Conservation (phyloP, 2,888 invertebrate genomes). For the Drosophila suboccidentalis region DNA sequence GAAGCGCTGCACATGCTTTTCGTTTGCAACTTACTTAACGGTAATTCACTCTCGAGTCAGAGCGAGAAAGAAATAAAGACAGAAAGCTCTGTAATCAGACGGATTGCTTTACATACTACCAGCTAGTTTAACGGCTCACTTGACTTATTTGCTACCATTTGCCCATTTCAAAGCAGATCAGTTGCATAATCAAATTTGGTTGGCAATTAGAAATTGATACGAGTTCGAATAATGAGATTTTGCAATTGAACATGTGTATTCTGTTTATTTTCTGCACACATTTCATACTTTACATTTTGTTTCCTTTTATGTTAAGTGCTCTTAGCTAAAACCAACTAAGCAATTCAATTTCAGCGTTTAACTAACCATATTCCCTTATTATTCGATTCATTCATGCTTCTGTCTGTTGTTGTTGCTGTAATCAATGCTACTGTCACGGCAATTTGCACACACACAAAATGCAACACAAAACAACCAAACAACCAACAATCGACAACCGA, state of each 20-base stretch:
- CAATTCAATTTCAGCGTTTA: conserved; percentile 74
- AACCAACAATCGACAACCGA: conserved; percentile 52
- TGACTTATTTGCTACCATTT: conserved; percentile 57
- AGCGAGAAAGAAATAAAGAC: background rate
- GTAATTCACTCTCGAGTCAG: conserved; percentile 61
- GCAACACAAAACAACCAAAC: conserved; percentile 68
- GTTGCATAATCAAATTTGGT: conserved; percentile 64
- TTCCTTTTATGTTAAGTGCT: conserved; percentile 4
- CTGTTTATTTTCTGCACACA: background rate
- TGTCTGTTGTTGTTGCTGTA: conserved; percentile 53
- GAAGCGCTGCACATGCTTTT: conserved; percentile 45
- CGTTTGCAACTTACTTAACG: conserved; percentile 64
- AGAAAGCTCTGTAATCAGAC: conserved; percentile 54
- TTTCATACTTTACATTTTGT: conserved; percentile 9
- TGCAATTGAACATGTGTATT: conserved; percentile 13
- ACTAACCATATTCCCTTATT: conserved; percentile 80
- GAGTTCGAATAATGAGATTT: conserved; percentile 38
- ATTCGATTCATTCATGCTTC: conserved; percentile 48
- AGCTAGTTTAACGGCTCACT: conserved; percentile 60
- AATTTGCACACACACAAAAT: conserved; percentile 82
- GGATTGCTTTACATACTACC: conserved; percentile 37
- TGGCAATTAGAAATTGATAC: conserved; percentile 63
- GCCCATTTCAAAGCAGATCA: conserved; percentile 17
- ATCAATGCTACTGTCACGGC: conserved; percentile 80
- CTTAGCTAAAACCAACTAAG: conserved; percentile 39